phyloP scores from a whole-genome alignment of 2,888 invertebrate genomes.

The Volucella inanis region DNA sequence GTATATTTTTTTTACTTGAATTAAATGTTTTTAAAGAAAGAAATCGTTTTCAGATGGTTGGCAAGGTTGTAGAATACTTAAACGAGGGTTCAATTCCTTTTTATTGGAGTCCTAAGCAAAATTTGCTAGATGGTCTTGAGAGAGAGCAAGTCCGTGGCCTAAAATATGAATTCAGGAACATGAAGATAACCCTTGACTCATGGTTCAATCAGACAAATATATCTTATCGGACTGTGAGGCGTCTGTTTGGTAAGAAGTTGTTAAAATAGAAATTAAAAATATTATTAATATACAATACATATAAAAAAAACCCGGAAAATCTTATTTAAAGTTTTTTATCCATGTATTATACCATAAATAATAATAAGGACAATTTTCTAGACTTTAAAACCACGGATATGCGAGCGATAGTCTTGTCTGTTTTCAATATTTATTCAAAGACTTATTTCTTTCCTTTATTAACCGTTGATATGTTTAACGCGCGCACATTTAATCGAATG shows the following conservation, averaged over 20 bases:
- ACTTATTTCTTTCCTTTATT: too few relatives aligned
- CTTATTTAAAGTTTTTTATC: too few relatives aligned
- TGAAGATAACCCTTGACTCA: neutral
- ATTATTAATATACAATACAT: too few relatives aligned
- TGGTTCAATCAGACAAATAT: neutral
- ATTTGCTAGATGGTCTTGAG: slow-evolving; percentile 55
- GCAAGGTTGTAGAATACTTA: slow-evolving; percentile 61
- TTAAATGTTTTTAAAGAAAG: neutral
- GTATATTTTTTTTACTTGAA: neutral
- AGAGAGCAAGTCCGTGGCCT: neutral
- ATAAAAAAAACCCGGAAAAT: too few relatives aligned
- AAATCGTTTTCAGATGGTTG: slow-evolving; percentile 72
- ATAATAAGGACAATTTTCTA: too few relatives aligned
- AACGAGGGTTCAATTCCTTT: slow-evolving; percentile 46
- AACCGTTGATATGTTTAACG: too few relatives aligned
- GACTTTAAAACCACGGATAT: too few relatives aligned
- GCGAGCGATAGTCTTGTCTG: too few relatives aligned
- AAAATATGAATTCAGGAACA: neutral
- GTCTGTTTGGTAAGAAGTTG: slow-evolving; percentile 25
- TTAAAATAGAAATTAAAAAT: neutral
- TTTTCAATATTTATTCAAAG: too few relatives aligned
- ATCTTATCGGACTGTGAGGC: neutral
- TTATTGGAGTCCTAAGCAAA: slow-evolving; percentile 70
- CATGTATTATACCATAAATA: too few relatives aligned
- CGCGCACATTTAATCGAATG: too few relatives aligned